Evolutionary conservation across 92 coral and sea anemone genomes (phyloP).

Genomic region (Muricea muricata): DNA sequence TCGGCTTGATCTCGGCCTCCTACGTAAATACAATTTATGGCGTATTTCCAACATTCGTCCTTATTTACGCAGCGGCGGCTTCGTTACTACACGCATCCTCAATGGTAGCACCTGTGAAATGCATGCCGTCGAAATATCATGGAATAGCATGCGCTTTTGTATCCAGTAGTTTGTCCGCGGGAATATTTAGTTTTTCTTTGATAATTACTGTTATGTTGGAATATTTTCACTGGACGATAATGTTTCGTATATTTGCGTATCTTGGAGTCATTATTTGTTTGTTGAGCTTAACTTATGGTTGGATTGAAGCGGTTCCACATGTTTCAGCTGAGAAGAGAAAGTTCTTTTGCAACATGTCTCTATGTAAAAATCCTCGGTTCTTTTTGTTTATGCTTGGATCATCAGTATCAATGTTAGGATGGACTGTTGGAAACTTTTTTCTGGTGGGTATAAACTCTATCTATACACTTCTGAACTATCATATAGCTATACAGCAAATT

Average conservation of each 20-base stretch:
- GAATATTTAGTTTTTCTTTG: not conserved
- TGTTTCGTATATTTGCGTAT: constrained; percentile 13
- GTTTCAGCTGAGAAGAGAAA: not conserved
- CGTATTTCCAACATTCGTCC: constrained; percentile 61
- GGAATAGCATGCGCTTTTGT: constrained; percentile 6
- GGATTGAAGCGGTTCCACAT: not conserved
- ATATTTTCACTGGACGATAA: constrained; percentile 1
- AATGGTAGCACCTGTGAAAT: not conserved
- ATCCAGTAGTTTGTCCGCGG: constrained; percentile 3
- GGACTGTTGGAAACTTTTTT: not conserved
- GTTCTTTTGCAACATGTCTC: not conserved
- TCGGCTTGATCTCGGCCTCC: constrained; percentile 68
- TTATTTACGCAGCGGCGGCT: constrained; percentile 14
- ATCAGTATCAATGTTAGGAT: not conserved
- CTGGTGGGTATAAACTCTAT: not conserved
- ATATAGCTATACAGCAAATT: too few relatives aligned
- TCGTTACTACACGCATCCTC: not conserved
- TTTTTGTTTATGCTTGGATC: not conserved
- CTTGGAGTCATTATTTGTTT: constrained; percentile 27
- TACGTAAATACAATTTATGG: constrained; percentile 46
- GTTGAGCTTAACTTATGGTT: constrained; percentile 19
- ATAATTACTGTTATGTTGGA: constrained; percentile 1
- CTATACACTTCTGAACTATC: too few relatives aligned
- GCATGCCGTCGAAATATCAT: not conserved
- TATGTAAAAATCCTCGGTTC: not conserved